Conservation (phyloP, 2,888 invertebrate genomes). For the Entomobrya multifasciata region DNA sequence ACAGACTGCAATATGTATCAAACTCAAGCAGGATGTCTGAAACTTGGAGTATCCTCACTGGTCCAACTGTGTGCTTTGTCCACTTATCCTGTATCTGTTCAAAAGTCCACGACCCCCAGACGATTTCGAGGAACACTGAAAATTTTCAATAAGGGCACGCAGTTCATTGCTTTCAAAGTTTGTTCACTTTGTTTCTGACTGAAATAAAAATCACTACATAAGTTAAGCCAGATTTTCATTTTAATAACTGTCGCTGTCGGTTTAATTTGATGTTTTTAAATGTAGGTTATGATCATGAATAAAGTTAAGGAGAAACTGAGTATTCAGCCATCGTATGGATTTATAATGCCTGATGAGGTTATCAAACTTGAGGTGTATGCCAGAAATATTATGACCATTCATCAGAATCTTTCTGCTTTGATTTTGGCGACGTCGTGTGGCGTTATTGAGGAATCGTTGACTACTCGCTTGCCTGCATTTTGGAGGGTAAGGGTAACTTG, state of each 20-base stretch:
- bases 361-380: not conserved
- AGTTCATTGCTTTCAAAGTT: slow-evolving; percentile 2
- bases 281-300: not conserved
- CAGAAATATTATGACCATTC: not conserved
- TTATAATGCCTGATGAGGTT: not conserved
- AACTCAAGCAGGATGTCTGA: not conserved
- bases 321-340: not conserved
- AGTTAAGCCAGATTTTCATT: too few species aligned
- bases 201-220: too few species aligned
- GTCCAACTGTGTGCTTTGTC: not conserved
- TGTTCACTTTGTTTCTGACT: not conserved
- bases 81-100: not conserved
- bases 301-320: not conserved
- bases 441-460: not conserved
- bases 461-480: not conserved
- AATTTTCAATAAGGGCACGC: not conserved
- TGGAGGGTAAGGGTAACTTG: slow-evolving; percentile 16
- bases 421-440: slow-evolving; percentile 21
- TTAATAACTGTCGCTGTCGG: too few species aligned
- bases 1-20: not conserved
- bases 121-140: not conserved
- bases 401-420: not conserved
- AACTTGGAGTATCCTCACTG: not conserved
- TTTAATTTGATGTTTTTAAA: too few species aligned
- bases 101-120: not conserved